These are phyloP conservation scores for Desoria tigrina DNA, from an alignment of 2,888 invertebrate species.

Conservation along the genomic window DNA sequence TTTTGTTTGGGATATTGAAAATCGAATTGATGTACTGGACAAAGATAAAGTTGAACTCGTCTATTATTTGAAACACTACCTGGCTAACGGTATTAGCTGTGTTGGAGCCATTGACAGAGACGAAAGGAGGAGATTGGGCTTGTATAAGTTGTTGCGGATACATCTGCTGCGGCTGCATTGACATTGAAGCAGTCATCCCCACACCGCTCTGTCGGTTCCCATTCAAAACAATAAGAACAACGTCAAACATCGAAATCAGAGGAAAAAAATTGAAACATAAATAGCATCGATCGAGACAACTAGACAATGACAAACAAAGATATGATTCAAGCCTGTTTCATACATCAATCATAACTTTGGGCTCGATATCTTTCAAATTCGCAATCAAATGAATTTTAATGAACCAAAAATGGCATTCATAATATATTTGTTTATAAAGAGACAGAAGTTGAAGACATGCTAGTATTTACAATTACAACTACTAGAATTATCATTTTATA, in stretches of 20 bases:
- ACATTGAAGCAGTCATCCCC: constrained; percentile 52
- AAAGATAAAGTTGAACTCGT: not conserved
- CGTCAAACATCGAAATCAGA: constrained; percentile 27
- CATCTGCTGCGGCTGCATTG: constrained; percentile 46
- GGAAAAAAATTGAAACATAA: constrained; percentile 12
- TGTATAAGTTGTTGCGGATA: constrained; percentile 41
- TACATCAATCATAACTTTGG: no score
- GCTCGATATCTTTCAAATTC: no score
- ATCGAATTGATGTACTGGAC: no score
- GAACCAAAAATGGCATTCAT: not conserved
- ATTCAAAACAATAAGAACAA: constrained; percentile 50
- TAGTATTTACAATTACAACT: no score
- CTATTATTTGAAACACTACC: constrained; percentile 37
- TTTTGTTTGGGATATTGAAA: no score
- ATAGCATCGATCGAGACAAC: constrained; percentile 15
- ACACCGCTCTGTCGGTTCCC: constrained; percentile 51
- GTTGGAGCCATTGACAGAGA: constrained; percentile 31
- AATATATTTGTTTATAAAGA: no score
- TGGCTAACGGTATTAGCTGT: constrained; percentile 53
- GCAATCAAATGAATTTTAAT: no score
- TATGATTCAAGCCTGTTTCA: no score
- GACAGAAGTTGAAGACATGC: no score
- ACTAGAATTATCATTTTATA: no score
- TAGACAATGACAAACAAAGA: not conserved
- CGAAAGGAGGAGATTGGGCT: constrained; percentile 39